Evolutionary conservation across 2,797 vertebrate genomes (phyloP).

Genomic region (Botia kubotai): DNA sequence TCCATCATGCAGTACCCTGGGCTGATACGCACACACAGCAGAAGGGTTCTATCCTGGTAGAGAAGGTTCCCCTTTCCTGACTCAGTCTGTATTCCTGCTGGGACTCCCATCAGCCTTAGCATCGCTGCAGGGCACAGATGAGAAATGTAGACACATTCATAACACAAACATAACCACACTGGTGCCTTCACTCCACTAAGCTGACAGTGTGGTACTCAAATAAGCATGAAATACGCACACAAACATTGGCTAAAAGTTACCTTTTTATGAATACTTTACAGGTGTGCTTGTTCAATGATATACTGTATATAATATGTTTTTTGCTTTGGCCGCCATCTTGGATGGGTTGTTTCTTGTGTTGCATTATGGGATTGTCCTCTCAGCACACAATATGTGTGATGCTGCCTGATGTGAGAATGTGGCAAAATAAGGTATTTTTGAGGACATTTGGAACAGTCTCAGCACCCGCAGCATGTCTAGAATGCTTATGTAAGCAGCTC

Average conservation of each 20-base stretch:
- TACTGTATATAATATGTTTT: neutral
- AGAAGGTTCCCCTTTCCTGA: constrained; percentile 15
- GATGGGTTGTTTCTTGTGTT: neutral
- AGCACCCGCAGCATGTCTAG: neutral
- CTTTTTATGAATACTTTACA: neutral
- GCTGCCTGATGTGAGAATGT: neutral
- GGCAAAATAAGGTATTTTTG: neutral
- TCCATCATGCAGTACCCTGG: constrained; percentile 19
- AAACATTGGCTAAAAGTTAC: neutral
- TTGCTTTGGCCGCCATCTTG: neutral
- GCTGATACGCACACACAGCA: neutral
- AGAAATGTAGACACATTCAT: neutral
- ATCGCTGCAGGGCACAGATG: neutral
- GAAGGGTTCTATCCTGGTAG: constrained; percentile 12
- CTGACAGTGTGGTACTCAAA: too few relatives aligned
- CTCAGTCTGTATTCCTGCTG: constrained; percentile 30
- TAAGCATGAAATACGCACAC: too few relatives aligned
- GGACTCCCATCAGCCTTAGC: constrained; percentile 16
- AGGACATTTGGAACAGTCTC: neutral
- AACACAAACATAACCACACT: neutral
- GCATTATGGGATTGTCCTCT: neutral
- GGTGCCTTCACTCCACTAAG: neutral
- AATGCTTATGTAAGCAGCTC: neutral
- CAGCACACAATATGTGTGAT: neutral
- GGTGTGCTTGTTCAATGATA: neutral